These are phyloP conservation scores for Mormyrops attenuatus DNA, from an alignment of 2,797 vertebrate genomes.

Conservation along the genomic window DNA sequence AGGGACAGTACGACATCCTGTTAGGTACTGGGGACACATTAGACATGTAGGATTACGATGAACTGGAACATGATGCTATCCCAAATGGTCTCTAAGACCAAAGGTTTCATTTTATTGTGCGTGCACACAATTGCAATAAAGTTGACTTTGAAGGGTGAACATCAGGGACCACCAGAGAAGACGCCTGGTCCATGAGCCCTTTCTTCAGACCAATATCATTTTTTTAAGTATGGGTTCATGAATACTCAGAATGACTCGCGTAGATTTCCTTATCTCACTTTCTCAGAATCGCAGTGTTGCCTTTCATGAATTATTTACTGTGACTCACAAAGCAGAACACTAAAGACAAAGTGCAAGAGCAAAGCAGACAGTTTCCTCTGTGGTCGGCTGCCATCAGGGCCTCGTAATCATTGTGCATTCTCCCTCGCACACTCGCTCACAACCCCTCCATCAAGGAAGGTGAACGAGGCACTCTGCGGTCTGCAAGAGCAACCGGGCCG, in stretches of 20 bases:
- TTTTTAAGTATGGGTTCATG: background rate
- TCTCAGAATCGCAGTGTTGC: background rate
- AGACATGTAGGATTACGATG: background rate
- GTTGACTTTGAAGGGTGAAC: background rate
- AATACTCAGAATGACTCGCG: background rate
- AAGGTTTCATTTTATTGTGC: background rate
- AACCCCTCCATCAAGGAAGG: background rate
- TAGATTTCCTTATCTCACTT: background rate
- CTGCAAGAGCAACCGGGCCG: background rate
- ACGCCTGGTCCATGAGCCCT: background rate
- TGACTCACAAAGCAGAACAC: constrained; percentile 7
- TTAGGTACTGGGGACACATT: background rate
- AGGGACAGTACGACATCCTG: background rate
- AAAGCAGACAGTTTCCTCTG: background rate
- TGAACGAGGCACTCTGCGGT: background rate
- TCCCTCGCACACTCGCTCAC: background rate
- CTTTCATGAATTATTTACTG: constrained; percentile 13
- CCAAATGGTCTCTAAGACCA: background rate
- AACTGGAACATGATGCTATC: background rate
- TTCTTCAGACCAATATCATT: background rate
- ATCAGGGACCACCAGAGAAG: background rate
- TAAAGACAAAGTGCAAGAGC: background rate
- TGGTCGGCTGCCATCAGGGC: background rate
- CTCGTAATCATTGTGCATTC: background rate
- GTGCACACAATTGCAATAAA: background rate